A percentile compares a stretch with the other conserved stretches of the same genome.
phyloP scores from a whole-genome alignment of 2,113 vertebrate species.

The Vulpes vulpes region DNA sequence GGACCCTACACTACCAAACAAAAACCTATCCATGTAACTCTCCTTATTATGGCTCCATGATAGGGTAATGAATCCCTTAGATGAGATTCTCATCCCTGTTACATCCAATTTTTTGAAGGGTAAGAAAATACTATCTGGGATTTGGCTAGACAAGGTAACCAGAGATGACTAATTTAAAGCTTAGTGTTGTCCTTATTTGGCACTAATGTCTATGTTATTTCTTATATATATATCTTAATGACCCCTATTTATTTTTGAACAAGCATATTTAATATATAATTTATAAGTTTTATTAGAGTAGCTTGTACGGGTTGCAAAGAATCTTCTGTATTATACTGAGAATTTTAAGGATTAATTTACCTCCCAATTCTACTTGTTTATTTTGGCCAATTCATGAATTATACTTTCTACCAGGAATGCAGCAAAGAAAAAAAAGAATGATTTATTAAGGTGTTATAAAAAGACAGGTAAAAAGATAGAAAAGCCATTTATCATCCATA shows the following conservation, averaged over 20 bases:
- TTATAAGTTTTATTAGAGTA: not conserved
- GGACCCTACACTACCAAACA: not conserved
- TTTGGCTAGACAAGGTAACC: not conserved
- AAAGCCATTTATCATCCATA: not conserved
- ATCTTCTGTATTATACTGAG: not conserved
- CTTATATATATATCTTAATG: not conserved
- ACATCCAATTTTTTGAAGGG: not conserved
- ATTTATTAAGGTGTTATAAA: not conserved
- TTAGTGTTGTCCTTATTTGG: not conserved
- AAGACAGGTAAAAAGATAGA: not conserved
- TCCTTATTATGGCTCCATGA: not conserved
- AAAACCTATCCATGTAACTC: not conserved
- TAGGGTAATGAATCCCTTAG: not conserved
- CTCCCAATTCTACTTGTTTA: not conserved
- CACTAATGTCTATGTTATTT: not conserved
- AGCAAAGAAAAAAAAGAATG: not conserved
- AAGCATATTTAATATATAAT: not conserved
- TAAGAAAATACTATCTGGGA: not conserved
- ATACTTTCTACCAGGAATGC: not conserved
- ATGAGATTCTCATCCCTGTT: not conserved
- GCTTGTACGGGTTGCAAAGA: not conserved
- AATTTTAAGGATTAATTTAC: not conserved
- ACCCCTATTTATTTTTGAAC: not conserved
- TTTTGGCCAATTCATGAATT: not conserved
- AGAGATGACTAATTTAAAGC: conserved; percentile 29